Evolutionary conservation across 1,140 invertebrate species (phyloP).

Genomic region (Brachystomella parvula): DNA sequence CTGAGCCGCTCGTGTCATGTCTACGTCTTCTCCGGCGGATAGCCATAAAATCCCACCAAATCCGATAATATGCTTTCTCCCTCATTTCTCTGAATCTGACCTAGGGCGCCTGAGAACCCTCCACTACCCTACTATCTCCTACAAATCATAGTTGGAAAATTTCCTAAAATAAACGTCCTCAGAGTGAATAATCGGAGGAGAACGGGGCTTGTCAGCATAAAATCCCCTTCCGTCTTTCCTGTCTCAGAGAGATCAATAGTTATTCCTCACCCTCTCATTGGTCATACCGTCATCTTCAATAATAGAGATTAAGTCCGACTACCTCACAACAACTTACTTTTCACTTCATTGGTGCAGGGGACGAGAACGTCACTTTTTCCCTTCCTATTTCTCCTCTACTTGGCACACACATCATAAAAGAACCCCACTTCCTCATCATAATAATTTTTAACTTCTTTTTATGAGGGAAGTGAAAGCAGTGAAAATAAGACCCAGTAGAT

Average conservation of each 20-base stretch:
- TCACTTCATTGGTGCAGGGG: neutral
- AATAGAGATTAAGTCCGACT: neutral
- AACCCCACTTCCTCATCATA: neutral
- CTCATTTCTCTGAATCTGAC: neutral
- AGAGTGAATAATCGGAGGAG: neutral
- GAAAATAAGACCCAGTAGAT: neutral
- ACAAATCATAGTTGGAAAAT: neutral
- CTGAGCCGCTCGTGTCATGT: neutral
- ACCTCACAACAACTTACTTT: neutral
- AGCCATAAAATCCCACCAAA: neutral
- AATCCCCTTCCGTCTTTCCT: neutral
- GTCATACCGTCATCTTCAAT: neutral
- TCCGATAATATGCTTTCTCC: neutral
- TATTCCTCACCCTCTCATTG: neutral
- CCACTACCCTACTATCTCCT: neutral
- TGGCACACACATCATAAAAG: neutral
- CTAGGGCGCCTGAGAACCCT: neutral
- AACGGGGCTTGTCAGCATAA: neutral
- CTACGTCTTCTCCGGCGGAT: neutral
- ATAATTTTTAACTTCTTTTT: neutral
- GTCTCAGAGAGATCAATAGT: neutral
- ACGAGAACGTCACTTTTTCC: neutral
- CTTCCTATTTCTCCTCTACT: neutral
- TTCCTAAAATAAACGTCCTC: neutral
- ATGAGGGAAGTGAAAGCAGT: neutral